A percentile compares a stretch with the other conserved stretches of the same genome.
Evolutionary conservation across 2,888 invertebrate species (phyloP).

Genomic region (Aelia acuminata): DNA sequence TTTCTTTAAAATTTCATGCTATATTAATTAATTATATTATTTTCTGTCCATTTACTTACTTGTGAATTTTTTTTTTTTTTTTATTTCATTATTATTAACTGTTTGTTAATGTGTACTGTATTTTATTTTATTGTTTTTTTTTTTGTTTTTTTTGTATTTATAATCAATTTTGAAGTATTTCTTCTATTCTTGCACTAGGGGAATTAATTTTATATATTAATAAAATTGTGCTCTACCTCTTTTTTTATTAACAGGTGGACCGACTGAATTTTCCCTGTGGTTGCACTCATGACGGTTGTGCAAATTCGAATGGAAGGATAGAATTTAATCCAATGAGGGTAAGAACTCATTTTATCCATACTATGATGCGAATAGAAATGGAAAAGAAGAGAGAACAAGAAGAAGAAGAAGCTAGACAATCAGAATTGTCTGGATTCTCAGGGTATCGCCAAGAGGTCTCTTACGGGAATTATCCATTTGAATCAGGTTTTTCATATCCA

Average conservation of each 20-base stretch:
- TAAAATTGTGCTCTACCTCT: neutral
- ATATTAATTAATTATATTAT: too few relatives aligned
- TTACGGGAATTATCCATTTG: slow-evolving; percentile 53
- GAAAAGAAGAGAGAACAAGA: slow-evolving; percentile 85
- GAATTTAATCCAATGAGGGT: slow-evolving; percentile 97
- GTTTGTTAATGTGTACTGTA: too few relatives aligned
- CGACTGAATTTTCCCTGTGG: slow-evolving; percentile 96
- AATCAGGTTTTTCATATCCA: slow-evolving; percentile 47
- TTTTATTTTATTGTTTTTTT: neutral
- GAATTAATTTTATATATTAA: neutral
- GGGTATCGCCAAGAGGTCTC: slow-evolving; percentile 29
- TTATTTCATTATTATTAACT: neutral
- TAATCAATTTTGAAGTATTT: neutral
- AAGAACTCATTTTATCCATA: slow-evolving; percentile 96
- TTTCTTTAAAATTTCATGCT: too few relatives aligned
- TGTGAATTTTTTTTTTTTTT: neutral
- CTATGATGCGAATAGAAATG: slow-evolving; percentile 91
- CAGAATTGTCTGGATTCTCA: neutral
- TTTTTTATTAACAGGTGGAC: slow-evolving; percentile 78
- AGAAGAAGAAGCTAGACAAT: slow-evolving; percentile 69
- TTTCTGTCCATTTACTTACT: neutral
- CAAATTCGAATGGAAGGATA: slow-evolving; percentile 91
- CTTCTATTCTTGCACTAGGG: neutral
- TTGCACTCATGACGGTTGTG: slow-evolving; percentile 94
- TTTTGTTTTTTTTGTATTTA: neutral